phyloP scores from a whole-genome alignment of 2,113 vertebrate species.

The Carollia perspicillata region DNA sequence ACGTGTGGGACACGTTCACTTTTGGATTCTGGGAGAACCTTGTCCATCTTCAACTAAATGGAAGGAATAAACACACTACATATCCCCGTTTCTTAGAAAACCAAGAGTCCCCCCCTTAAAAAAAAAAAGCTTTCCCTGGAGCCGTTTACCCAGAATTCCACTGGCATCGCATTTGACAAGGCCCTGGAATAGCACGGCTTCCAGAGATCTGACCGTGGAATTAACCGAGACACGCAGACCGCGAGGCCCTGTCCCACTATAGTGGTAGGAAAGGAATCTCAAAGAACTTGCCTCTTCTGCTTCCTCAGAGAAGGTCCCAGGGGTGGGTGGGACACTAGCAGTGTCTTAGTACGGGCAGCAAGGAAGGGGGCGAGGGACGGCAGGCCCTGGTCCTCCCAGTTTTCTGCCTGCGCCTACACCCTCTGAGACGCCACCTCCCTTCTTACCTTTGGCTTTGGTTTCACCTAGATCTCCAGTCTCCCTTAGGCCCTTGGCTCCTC shows the following conservation, averaged over 20 bases:
- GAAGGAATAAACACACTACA: neutral
- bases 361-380: neutral
- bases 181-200: neutral
- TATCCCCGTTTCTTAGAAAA: neutral
- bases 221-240: neutral
- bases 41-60: neutral
- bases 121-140: neutral
- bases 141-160: neutral
- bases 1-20: neutral
- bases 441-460: neutral
- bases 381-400: neutral
- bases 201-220: neutral
- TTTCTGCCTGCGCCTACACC: neutral
- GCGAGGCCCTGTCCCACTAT: too few species aligned
- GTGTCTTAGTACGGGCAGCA: neutral
- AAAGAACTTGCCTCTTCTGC: neutral
- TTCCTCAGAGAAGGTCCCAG: neutral
- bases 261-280: neutral
- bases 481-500: neutral
- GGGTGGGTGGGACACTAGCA: too few species aligned
- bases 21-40: neutral
- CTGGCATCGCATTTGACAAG: neutral
- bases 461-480: neutral
- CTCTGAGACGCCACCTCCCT: neutral
- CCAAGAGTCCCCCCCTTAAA: fast-evolving